These are phyloP conservation scores for Melanostigma gelatinosum DNA, from an alignment of 2,113 vertebrate species.

Conservation along the genomic window DNA sequence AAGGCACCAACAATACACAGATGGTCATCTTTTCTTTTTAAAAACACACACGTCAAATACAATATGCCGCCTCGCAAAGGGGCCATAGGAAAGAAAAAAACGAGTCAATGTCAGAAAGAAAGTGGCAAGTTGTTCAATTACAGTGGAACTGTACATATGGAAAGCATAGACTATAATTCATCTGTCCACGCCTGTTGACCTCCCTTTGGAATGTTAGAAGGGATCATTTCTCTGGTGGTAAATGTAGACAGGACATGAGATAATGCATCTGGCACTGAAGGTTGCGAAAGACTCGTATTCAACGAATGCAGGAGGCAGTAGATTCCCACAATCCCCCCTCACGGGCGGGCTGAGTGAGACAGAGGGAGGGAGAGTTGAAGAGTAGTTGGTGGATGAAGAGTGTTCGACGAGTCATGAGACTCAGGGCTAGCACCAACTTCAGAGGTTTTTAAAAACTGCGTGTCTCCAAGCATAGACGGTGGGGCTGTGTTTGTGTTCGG, in stretches of 20 bases:
- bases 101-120: conserved; percentile 49
- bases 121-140: conserved; percentile 57
- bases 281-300: conserved; percentile 54
- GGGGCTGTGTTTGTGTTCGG: conserved; percentile 1
- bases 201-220: conserved; percentile 65
- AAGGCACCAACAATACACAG: conserved; percentile 78
- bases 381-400: conserved; percentile 47
- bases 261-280: conserved; percentile 66
- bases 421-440: conserved; percentile 73
- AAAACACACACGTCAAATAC: conserved; percentile 71
- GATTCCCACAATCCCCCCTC: conserved; percentile 33
- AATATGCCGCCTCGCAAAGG: conserved; percentile 62
- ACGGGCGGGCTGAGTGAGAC: conserved; percentile 19
- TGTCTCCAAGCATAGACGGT: conserved; percentile 39
- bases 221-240: conserved; percentile 48
- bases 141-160: conserved; percentile 60
- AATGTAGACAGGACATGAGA: conserved; percentile 61
- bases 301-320: conserved; percentile 46
- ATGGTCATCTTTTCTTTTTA: conserved; percentile 58
- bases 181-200: conserved; percentile 54
- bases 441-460: conserved; percentile 36
- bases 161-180: conserved; percentile 50
- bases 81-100: conserved; percentile 57
- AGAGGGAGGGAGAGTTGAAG: neutral
- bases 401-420: conserved; percentile 35